Conservation (phyloP, 1,140 invertebrate genomes). For the Drosophila rhopaloa region DNA sequence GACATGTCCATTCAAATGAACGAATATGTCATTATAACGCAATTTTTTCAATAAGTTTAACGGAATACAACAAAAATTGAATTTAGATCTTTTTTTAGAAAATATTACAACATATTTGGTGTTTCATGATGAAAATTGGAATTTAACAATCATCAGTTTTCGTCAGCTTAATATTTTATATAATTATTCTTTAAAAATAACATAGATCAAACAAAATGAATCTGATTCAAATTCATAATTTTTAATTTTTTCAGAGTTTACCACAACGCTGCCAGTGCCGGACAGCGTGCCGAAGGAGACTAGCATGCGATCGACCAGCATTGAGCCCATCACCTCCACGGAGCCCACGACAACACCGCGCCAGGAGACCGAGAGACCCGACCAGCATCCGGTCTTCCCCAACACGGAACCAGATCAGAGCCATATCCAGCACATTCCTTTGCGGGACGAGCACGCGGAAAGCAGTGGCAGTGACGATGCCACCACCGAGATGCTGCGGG, state of each 20-base stretch:
- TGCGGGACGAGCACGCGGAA: constrained; percentile 68
- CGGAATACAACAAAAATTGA: no score
- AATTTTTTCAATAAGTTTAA: no score
- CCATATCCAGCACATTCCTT: constrained; percentile 71
- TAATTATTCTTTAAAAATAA: no score
- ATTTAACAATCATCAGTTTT: no score
- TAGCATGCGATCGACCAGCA: constrained; percentile 69
- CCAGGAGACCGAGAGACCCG: constrained; percentile 16
- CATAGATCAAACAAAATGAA: no score
- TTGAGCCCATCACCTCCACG: constrained; percentile 79
- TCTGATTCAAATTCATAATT: neutral
- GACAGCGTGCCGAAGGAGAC: constrained; percentile 29
- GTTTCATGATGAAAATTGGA: no score
- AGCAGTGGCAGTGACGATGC: constrained; percentile 38
- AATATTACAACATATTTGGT: no score
- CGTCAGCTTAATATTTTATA: no score
- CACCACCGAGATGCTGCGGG: constrained; percentile 61
- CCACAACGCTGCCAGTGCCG: constrained; percentile 22
- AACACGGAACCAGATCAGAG: constrained; percentile 48
- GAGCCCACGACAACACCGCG: constrained; percentile 80
- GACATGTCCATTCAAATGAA: no score
- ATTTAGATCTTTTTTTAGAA: no score
- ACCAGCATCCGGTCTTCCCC: constrained; percentile 33
- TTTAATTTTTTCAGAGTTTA: constrained; percentile 31
- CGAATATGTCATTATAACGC: no score